Conservation (phyloP, 2,888 invertebrate genomes). For the Ochropleura plecta region DNA sequence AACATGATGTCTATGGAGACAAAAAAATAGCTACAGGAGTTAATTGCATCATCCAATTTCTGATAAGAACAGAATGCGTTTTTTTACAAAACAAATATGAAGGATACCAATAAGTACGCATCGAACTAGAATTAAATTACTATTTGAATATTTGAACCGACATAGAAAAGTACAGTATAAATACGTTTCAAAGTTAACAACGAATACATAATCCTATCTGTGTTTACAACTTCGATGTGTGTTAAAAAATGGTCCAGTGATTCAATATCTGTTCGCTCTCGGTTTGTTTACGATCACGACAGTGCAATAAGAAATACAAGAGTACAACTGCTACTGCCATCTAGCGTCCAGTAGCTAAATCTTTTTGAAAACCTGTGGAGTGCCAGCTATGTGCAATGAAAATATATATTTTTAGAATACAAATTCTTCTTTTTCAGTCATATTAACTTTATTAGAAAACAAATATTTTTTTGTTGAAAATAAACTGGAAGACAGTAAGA, state of each 20-base stretch:
- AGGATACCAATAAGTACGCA: background rate
- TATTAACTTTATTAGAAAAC: accelerated
- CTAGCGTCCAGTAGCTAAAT: constrained; percentile 76
- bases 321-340: constrained; percentile 67
- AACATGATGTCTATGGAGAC: background rate
- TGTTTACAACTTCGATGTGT: constrained; percentile 24
- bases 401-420: background rate
- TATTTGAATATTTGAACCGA: background rate
- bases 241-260: constrained; percentile 51
- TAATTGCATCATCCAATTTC: background rate
- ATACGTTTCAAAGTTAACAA: constrained; percentile 8
- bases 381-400: background rate
- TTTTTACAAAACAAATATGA: background rate
- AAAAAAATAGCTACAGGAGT: background rate
- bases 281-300: constrained; percentile 37
- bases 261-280: constrained; percentile 41
- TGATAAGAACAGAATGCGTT: background rate
- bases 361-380: constrained; percentile 21
- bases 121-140: background rate
- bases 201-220: constrained; percentile 21
- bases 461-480: too few species aligned
- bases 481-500: too few species aligned
- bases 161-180: background rate
- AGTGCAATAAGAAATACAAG: constrained; percentile 43
- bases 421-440: accelerated